Evolutionary conservation across 2,113 vertebrate species (phyloP).

Genomic region (Mesembrinibis cayennensis): DNA sequence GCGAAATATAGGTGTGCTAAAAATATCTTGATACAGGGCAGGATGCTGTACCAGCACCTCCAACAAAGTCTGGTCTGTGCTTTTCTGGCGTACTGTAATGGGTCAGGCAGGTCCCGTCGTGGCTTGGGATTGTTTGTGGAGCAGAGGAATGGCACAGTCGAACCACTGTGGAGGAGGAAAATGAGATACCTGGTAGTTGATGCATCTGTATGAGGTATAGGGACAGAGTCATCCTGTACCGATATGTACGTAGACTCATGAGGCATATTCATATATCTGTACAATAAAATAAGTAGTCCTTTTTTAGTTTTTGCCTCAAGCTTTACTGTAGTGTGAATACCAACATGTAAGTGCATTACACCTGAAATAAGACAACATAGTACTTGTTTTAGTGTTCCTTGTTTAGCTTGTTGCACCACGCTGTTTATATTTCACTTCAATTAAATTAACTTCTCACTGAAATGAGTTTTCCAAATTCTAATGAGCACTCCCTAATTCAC

Average conservation of each 20-base stretch:
- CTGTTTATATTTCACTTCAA: not conserved
- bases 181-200: not conserved
- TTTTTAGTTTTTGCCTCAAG: not conserved
- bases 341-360: not conserved
- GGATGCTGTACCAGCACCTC: not conserved
- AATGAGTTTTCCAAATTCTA: constrained; percentile 6
- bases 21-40: not conserved
- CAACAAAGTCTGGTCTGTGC: not conserved
- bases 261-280: not conserved
- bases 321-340: not conserved
- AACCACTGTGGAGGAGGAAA: not conserved
- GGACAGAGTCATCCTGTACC: not conserved
- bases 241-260: fast-evolving
- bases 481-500: not conserved
- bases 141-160: not conserved
- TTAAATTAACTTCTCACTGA: constrained; percentile 9
- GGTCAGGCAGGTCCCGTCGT: fast-evolving
- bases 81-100: not conserved
- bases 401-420: not conserved
- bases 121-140: not conserved
- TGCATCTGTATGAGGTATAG: not conserved
- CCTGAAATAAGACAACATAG: not conserved
- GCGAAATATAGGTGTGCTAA: not conserved
- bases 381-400: not conserved
- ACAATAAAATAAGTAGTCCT: not conserved